Evolutionary conservation across 1,140 invertebrate genomes (phyloP).

Genomic region (Drosophila funebris): DNA sequence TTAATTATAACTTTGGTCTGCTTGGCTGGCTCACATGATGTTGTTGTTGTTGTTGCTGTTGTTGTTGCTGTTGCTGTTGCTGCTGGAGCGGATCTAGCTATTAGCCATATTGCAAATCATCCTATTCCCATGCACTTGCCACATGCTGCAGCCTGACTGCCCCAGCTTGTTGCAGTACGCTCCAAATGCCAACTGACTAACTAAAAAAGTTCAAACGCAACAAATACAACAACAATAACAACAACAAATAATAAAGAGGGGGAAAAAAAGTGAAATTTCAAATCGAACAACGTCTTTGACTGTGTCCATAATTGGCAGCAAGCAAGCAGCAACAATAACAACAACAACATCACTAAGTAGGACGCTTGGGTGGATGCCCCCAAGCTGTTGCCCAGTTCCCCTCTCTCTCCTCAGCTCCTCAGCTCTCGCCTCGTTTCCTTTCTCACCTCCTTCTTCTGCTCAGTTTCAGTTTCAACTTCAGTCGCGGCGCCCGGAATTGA

Average conservation of each 20-base stretch:
- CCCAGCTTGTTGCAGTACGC: constrained; percentile 11
- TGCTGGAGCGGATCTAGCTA: constrained; percentile 37
- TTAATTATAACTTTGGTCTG: constrained; percentile 47
- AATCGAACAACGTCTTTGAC: constrained; percentile 36
- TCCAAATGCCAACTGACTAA: constrained; percentile 21
- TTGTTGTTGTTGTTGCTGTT: constrained; percentile 8
- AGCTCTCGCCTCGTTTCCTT: no score
- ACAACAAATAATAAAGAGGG: constrained; percentile 6
- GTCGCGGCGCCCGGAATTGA: constrained; percentile 17
- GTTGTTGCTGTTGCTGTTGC: neutral
- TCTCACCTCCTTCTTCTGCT: no score
- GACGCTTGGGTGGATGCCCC: constrained; percentile 60
- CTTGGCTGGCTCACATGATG: constrained; percentile 28
- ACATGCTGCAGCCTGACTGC: neutral
- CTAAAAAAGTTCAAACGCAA: constrained; percentile 41
- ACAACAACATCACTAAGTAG: constrained; percentile 43
- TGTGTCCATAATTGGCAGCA: constrained; percentile 63
- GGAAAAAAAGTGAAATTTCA: constrained; percentile 58
- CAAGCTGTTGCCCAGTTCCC: neutral
- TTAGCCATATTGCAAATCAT: constrained; percentile 46
- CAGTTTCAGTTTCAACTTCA: neutral
- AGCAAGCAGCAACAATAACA: no score
- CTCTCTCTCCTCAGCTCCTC: neutral
- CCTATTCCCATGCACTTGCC: constrained; percentile 36
- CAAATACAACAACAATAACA: constrained; percentile 2